Conservation (phyloP, 2,888 invertebrate genomes). For the Drosophila paramelanica region DNA sequence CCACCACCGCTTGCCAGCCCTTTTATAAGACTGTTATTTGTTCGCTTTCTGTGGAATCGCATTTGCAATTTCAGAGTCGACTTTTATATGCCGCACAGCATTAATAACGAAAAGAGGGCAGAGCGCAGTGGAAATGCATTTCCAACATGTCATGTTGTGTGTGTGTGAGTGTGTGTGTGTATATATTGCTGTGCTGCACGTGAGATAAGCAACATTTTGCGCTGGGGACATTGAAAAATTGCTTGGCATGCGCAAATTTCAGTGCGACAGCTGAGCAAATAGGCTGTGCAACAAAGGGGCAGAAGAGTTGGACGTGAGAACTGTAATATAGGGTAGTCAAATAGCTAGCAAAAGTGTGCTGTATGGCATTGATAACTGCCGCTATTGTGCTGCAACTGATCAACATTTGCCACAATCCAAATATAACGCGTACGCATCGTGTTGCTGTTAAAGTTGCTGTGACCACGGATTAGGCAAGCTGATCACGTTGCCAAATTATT, state of each 20-base stretch:
- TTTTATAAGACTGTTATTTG: conserved; percentile 4
- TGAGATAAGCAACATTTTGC: conserved; percentile 67
- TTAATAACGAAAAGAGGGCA: conserved; percentile 25
- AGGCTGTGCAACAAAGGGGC: conserved; percentile 6
- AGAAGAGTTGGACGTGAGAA: too few species aligned
- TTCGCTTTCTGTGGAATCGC: conserved; percentile 21
- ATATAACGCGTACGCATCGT: conserved; percentile 49
- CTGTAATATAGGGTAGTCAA: conserved; percentile 14
- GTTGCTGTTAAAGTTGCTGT: conserved; percentile 12
- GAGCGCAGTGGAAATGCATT: conserved; percentile 25
- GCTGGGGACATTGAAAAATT: conserved; percentile 50
- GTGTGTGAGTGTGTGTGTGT: conserved; percentile 2
- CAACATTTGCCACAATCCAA: conserved; percentile 9
- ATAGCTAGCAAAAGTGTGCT: conserved; percentile 8
- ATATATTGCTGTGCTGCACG: conserved; percentile 45
- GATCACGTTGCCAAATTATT: conserved; percentile 65
- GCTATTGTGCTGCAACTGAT: conserved; percentile 13
- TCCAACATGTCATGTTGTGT: neutral
- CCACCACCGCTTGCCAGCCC: conserved; percentile 1
- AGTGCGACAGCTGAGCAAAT: conserved; percentile 51
- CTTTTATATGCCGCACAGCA: conserved; percentile 30
- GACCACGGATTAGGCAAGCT: conserved; percentile 10
- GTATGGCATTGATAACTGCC: conserved; percentile 13
- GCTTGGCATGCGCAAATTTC: conserved; percentile 39
- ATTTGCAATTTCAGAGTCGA: conserved; percentile 30